A percentile compares a stretch with the other conserved stretches of the same genome.
phyloP scores from a whole-genome alignment of 2,888 invertebrate species.

The Seira sanloemensis region DNA sequence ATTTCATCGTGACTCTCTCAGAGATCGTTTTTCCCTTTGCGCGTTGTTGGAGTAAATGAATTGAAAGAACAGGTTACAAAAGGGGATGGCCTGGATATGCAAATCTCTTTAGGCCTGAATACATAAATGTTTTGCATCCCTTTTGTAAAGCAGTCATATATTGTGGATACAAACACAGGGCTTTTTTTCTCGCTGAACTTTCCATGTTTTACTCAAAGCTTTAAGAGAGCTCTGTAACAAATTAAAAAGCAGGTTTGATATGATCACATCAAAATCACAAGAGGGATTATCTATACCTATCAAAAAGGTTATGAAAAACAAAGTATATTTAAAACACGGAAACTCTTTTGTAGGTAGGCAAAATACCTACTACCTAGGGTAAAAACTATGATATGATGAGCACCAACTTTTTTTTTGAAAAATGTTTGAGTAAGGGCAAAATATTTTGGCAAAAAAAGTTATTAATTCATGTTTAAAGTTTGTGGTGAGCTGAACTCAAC shows the following conservation, averaged over 20 bases:
- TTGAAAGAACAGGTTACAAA: conserved; percentile 66
- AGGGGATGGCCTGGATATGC: conserved; percentile 73
- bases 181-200: too few relatives aligned
- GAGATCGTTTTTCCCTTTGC: conserved; percentile 18
- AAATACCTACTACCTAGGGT: too few relatives aligned
- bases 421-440: conserved; percentile 42
- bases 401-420: not conserved
- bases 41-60: conserved; percentile 62
- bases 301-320: conserved; percentile 14
- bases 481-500: conserved; percentile 48
- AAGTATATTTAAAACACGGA: conserved; percentile 3
- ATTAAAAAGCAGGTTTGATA: conserved; percentile 47
- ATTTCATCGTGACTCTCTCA: conserved; percentile 20
- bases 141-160: too few relatives aligned
- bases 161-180: too few relatives aligned
- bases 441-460: conserved; percentile 64
- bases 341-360: not conserved
- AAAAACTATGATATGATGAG: too few relatives aligned
- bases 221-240: conserved; percentile 36
- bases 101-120: conserved; percentile 66
- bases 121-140: conserved; percentile 32
- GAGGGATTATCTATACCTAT: not conserved
- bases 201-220: conserved; percentile 45
- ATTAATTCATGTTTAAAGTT: conserved; percentile 58
- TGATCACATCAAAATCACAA: conserved; percentile 1